Conservation (phyloP, 2,113 vertebrate genomes). For the Cnemophilus loriae region DNA sequence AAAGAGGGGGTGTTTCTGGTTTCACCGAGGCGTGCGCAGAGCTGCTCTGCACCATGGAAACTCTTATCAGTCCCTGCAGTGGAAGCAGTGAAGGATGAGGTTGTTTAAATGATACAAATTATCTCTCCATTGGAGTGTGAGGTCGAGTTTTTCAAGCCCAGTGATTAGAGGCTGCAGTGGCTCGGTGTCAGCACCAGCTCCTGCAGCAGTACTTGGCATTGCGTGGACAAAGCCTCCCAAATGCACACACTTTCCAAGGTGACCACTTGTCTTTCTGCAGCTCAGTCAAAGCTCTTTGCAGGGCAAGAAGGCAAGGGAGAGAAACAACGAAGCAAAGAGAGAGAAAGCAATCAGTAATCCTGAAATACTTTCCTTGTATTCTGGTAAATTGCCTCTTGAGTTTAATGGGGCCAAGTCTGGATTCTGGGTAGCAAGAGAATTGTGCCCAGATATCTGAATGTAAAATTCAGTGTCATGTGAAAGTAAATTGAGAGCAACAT, state of each 20-base stretch:
- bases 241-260: not conserved
- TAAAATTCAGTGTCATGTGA: not conserved
- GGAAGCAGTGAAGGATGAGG: not conserved
- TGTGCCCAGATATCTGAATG: not conserved
- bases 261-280: not conserved
- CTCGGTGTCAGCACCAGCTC: not conserved
- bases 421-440: not conserved
- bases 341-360: not conserved
- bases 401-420: not conserved
- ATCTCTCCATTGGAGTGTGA: not conserved
- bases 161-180: not conserved
- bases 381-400: not conserved
- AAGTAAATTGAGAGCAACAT: not conserved
- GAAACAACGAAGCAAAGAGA: not conserved
- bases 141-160: not conserved
- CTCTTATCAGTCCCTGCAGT: not conserved
- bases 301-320: not conserved
- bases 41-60: slow-evolving; percentile 40
- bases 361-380: not conserved
- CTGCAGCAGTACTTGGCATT: not conserved
- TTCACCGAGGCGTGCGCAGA: not conserved
- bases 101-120: not conserved
- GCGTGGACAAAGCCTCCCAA: not conserved
- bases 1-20: not conserved
- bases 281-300: not conserved